Conservation (phyloP, 2,888 invertebrate species). For the Cephalotes varians region DNA sequence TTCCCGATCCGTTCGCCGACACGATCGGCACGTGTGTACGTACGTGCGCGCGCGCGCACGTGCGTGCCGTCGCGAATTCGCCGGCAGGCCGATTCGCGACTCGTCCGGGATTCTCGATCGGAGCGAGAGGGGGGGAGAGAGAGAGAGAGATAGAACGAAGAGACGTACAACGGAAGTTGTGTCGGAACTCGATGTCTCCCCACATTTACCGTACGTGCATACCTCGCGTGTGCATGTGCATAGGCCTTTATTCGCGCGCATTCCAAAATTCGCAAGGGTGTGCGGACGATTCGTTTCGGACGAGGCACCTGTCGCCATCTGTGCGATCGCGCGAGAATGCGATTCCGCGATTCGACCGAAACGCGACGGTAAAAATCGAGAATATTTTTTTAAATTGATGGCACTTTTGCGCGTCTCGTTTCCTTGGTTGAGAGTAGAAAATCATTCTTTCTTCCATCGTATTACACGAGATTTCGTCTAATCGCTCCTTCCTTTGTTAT, state of each 20-base stretch:
- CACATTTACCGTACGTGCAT: too few relatives aligned
- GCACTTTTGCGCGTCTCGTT: not conserved
- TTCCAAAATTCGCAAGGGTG: not conserved
- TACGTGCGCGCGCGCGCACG: not conserved
- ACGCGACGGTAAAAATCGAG: too few relatives aligned
- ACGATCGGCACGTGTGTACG: not conserved
- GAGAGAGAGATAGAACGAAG: conserved; percentile 21
- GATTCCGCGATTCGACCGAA: conserved; percentile 69
- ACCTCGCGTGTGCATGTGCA: not conserved
- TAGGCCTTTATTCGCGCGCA: not conserved
- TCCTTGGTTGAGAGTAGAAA: not conserved
- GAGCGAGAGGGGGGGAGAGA: conserved; percentile 16
- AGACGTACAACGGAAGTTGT: not conserved
- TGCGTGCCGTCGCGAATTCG: conserved; percentile 1
- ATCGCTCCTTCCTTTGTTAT: conserved; percentile 68
- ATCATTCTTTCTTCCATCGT: not conserved
- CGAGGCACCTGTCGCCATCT: conserved; percentile 73
- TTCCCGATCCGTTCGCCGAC: not conserved
- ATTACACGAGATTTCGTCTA: not conserved
- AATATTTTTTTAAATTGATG: not conserved
- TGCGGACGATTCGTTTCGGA: too few relatives aligned
- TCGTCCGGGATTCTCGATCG: conserved; percentile 31
- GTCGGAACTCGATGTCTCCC: not conserved
- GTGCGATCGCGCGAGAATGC: conserved; percentile 55
- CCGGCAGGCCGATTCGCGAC: conserved; percentile 13